phyloP scores from a whole-genome alignment of 2,888 invertebrate genomes.

The Nomada hirtipes region DNA sequence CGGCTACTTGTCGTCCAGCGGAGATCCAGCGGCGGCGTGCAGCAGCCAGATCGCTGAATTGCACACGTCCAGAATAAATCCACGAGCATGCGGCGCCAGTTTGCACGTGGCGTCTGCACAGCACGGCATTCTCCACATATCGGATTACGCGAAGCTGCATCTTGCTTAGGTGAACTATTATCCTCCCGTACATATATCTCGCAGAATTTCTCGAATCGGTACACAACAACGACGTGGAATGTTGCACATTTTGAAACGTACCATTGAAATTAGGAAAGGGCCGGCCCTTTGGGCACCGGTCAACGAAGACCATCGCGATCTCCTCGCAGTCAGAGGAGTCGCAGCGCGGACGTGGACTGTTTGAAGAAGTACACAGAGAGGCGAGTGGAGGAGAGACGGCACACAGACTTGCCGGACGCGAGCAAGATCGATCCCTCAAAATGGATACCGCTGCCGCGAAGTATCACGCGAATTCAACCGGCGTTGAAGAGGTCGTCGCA shows the following conservation, averaged over 20 bases:
- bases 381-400: conserved; percentile 77
- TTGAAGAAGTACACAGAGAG: conserved; percentile 78
- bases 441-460: conserved; percentile 72
- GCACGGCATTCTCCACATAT: conserved; percentile 81
- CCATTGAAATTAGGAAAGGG: conserved; percentile 65
- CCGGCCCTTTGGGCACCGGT: conserved; percentile 72
- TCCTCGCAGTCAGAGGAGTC: conserved; percentile 78
- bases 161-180: conserved; percentile 78
- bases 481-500: conserved; percentile 51
- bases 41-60: conserved; percentile 87
- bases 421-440: conserved; percentile 64
- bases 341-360: conserved; percentile 79
- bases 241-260: too few relatives aligned
- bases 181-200: background rate
- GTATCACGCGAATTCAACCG: conserved; percentile 43
- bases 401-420: conserved; percentile 74
- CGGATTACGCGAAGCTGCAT: conserved; percentile 80
- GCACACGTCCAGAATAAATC: conserved; percentile 87
- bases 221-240: too few relatives aligned
- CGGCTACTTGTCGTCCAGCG: conserved; percentile 85
- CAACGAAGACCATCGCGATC: conserved; percentile 78
- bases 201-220: too few relatives aligned
- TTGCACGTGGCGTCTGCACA: conserved; percentile 85
- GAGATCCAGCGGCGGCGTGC: conserved; percentile 88
- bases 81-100: conserved; percentile 85